Evolutionary conservation across 2,797 vertebrate species (phyloP), one percentile per base, ranked within the genome.

Genomic region (Esox lucius): DNA sequence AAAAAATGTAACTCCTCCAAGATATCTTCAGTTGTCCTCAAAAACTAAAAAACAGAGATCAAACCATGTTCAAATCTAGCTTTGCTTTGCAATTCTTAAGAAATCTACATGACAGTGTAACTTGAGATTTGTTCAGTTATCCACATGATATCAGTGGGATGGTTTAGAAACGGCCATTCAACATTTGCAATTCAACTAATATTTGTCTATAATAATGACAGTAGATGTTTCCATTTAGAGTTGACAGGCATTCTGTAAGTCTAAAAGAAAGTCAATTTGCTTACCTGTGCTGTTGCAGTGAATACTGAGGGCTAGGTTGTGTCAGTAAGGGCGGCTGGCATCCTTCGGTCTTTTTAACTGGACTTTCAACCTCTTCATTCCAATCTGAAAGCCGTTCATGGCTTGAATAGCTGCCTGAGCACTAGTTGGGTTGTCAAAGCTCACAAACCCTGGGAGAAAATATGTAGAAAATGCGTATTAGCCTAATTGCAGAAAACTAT

Each of bases 301-400:
- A 90, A 90, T 80, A 88, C 83, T 87, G 86, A 89, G 81, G 85
- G 84, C 56, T 84, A 81, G 86, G 87, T 79, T 87, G 88, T 91
- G 93, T 98, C 97, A 99, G 95, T 98, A 99, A 80, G 96, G 96
- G 85, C 97, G 97, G 89, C 94, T 97, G 46, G 96, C 95, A 77
- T 98, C 97, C 93, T 98, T 98, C 87, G 97, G 98, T 91, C 98
- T 93, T 90, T 99, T 98, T 87, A 99, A 90, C 91, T 99, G 98
- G 26, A 99, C 98, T 93, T 99, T 99, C 93, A 99, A 96, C 87
- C 98, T 95, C 87, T 99, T 99, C 96, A 97, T 98, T 73, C 97
- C 97, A 33, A 99, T 96, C 92, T 98, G 97, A 92, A 99, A 99
- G 89, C 97, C 97, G n/a, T 99, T 99, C 97, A 99, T 98, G 91